Percentiles rank a stretch among this genome's conserved stretches.
phyloP scores from a whole-genome alignment of 2,113 vertebrate genomes.

The Tetrax tetrax region DNA sequence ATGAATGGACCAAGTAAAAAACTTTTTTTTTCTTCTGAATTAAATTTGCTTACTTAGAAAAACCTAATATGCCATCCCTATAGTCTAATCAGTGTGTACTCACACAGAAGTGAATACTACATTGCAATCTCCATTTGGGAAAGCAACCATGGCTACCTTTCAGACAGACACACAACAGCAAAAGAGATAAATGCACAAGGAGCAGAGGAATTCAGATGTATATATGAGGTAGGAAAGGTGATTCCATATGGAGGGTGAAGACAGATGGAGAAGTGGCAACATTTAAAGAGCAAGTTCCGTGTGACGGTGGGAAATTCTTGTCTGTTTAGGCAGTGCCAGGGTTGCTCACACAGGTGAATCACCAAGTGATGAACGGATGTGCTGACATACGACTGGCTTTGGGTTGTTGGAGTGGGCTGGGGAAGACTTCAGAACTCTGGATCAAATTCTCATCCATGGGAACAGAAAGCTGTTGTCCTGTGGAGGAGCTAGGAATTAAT shows the following conservation, averaged over 20 bases:
- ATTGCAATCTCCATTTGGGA: neutral
- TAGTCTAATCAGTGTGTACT: neutral
- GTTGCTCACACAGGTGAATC: neutral
- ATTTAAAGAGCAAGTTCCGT: neutral
- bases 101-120: neutral
- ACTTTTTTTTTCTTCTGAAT: neutral
- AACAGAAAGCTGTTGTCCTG: neutral
- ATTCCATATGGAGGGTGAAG: neutral
- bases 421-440: neutral
- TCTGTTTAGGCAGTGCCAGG: neutral
- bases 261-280: neutral
- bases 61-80: neutral
- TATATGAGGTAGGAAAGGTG: neutral
- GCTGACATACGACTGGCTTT: neutral
- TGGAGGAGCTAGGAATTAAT: neutral
- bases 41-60: neutral
- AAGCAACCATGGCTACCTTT: neutral
- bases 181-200: neutral
- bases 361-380: neutral
- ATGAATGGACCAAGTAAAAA: neutral
- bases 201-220: neutral
- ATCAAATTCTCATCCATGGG: neutral
- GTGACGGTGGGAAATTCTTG: accelerated
- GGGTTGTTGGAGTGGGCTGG: neutral
- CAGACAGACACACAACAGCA: neutral